Conservation (phyloP, 2,888 invertebrate genomes). For the Ormyrus labotus region DNA sequence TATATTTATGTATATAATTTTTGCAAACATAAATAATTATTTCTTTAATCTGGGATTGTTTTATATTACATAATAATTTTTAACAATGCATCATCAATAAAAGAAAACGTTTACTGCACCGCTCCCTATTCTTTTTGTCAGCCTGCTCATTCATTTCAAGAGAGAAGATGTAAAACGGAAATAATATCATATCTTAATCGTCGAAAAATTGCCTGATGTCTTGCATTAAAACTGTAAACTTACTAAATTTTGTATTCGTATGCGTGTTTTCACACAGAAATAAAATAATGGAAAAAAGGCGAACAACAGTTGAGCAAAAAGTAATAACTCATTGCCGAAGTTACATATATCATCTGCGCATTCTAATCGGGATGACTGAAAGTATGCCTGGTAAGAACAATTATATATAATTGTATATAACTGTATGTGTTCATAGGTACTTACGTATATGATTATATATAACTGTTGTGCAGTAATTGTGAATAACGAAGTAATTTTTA, state of each 20-base stretch:
- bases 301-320: not conserved
- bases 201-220: conserved; percentile 28
- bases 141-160: conserved; percentile 13
- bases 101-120: conserved; percentile 1
- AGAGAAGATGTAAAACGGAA: not conserved
- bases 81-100: conserved; percentile 21
- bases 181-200: conserved; percentile 6
- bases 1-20: conserved; percentile 37
- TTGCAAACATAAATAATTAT: conserved; percentile 7
- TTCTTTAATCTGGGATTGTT: conserved; percentile 36
- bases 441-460: conserved; percentile 43
- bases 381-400: conserved; percentile 31
- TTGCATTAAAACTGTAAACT: conserved; percentile 17
- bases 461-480: conserved; percentile 27
- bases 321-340: not conserved
- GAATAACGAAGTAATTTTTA: conserved; percentile 18
- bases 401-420: conserved; percentile 53
- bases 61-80: conserved; percentile 21
- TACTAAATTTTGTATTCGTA: conserved; percentile 33
- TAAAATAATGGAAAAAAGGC: not conserved
- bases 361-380: conserved; percentile 3
- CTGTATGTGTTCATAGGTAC: conserved; percentile 37
- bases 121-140: conserved; percentile 23
- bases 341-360: conserved; percentile 15
- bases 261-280: conserved; percentile 7